Evolutionary conservation across 2,113 vertebrate species (phyloP).

Genomic region (Calyptomena viridis): DNA sequence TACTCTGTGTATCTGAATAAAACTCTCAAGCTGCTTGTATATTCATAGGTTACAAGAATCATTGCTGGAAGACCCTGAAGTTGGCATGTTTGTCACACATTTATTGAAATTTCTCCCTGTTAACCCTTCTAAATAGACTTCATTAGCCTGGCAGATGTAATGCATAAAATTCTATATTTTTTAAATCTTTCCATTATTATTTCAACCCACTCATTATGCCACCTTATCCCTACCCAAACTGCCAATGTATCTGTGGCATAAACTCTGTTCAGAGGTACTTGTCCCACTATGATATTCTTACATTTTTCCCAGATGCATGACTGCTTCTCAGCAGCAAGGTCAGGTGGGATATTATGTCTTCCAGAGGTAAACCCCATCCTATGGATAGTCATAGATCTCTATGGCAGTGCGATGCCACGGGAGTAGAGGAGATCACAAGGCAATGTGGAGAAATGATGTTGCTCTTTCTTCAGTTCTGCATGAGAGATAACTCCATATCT

Average conservation of each 20-base stretch:
- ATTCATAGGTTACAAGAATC: not conserved
- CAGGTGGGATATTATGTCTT: accelerated
- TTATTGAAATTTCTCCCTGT: not conserved
- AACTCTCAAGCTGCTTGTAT: not conserved
- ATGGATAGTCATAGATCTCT: no score
- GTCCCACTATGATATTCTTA: not conserved
- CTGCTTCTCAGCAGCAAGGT: not conserved
- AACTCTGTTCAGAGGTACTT: not conserved
- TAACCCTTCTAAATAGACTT: not conserved
- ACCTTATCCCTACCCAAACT: not conserved
- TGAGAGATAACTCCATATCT: not conserved
- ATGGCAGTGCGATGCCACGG: accelerated
- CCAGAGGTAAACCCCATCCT: not conserved
- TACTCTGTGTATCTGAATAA: not conserved
- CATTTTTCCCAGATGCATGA: not conserved
- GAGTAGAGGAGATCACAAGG: not conserved
- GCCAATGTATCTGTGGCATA: not conserved
- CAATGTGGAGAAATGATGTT: accelerated
- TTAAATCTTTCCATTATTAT: not conserved
- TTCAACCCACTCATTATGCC: not conserved
- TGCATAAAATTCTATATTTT: not conserved
- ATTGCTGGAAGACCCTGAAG: not conserved
- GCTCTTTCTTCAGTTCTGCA: not conserved
- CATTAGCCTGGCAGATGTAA: not conserved
- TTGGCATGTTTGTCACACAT: not conserved